Evolutionary conservation across 1,140 invertebrate species (phyloP), one percentile per base, ranked within the genome.

Genomic region (Solenopsis invicta): DNA sequence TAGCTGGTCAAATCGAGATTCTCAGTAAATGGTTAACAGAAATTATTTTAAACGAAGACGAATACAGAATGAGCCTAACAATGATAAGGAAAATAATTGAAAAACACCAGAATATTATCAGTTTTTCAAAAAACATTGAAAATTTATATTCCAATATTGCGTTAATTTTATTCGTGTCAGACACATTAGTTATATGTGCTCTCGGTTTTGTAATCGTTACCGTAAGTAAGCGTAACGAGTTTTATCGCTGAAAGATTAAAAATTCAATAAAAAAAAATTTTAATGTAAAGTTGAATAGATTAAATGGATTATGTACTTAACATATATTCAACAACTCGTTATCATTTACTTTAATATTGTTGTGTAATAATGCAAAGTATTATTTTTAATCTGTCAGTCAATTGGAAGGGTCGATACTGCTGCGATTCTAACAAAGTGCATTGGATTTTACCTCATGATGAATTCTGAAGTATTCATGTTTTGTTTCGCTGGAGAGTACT

Each of bases 401-500:
- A 12, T 75, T 45, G 34, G 24, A 3, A 67, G 13, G 4, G 29
- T 21, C 0, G 16, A 87, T 76, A 37, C 13, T 37, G 1, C 21
- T 34, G 18, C 24, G 3, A 34, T 56, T 29, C 6, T 88, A 34
- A 5, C 48, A 2, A 88, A 87, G 10, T 54, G 9, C 2, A 24
- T 84, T 37, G 52, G 62, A 16, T 87, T 82, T 21, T 88, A 84
- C 9, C 0, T 54, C 2, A 5, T 52, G 10, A 10, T 88, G 16
- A 87, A 84, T 64, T 69, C 77, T 5, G 87, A 87, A 10, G 78
- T 85, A 41, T 82, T 88, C 45, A 77, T 78, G 41, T 78, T 87
- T 61, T 90, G 87, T 72, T 90, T 87, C 12, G 88, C 87, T 12
- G 89, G 89, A 3, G 84, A 90, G 84, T 90, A 87, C 50, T 56